Evolutionary conservation across 2,888 invertebrate genomes (phyloP).

Genomic region (Ennomos fuscantarius): DNA sequence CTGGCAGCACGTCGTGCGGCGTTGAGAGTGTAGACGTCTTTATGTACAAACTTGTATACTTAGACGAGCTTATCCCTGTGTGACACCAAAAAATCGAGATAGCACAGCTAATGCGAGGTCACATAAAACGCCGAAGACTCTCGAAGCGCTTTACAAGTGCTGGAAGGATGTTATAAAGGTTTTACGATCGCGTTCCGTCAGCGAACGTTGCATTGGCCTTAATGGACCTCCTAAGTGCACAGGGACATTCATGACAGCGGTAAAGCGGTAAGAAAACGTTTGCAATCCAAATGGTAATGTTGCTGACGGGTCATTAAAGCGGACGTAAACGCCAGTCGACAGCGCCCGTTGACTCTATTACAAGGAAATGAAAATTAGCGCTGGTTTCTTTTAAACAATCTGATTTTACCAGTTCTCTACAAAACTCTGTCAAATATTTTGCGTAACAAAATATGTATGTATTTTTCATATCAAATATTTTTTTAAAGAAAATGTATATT

Average conservation of each 20-base stretch:
- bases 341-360: conserved; percentile 15
- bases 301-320: conserved; percentile 60
- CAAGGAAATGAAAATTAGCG: conserved; percentile 29
- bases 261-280: conserved; percentile 64
- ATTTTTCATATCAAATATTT: not conserved
- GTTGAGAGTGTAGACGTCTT: conserved; percentile 53
- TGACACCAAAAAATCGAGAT: conserved; percentile 60
- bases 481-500: conserved; percentile 2
- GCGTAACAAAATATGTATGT: not conserved
- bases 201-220: conserved; percentile 78
- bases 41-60: conserved; percentile 61
- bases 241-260: conserved; percentile 79
- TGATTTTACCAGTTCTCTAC: conserved; percentile 10
- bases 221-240: conserved; percentile 84
- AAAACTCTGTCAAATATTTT: not conserved
- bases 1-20: conserved; percentile 42
- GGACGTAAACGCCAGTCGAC: conserved; percentile 30
- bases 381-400: conserved; percentile 14
- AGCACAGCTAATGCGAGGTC: conserved; percentile 69
- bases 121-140: conserved; percentile 75
- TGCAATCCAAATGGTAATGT: conserved; percentile 57
- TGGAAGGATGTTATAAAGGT: conserved; percentile 85
- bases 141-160: conserved; percentile 83
- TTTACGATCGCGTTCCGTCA: conserved; percentile 83
- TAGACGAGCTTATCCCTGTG: conserved; percentile 50